A percentile compares a stretch with the other conserved stretches of the same genome.
Evolutionary conservation across 2,888 invertebrate species (phyloP).

Genomic region (Trichogramma dendrolimi): DNA sequence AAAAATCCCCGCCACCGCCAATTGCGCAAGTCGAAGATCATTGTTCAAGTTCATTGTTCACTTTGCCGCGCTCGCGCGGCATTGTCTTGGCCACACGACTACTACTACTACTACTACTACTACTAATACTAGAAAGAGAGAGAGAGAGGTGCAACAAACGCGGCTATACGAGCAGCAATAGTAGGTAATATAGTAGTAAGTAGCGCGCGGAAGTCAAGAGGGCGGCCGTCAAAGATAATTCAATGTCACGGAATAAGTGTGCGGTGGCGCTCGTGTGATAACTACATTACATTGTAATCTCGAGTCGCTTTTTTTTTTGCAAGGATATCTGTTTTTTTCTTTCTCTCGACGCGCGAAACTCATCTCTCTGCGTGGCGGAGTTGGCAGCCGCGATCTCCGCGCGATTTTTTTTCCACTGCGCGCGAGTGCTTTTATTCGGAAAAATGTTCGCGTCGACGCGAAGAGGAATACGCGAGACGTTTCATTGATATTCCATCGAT

Average conservation of each 20-base stretch:
- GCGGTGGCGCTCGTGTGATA: not conserved
- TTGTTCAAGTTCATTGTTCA: slow-evolving; percentile 32
- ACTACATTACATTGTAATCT: not conserved
- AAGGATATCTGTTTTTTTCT: slow-evolving; percentile 18
- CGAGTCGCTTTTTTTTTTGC: slow-evolving; percentile 17
- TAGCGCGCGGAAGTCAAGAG: slow-evolving; percentile 4
- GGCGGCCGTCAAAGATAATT: slow-evolving; percentile 22
- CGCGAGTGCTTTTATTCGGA: too few relatives aligned
- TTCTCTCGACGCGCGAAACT: too few relatives aligned
- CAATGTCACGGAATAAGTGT: slow-evolving; percentile 27
- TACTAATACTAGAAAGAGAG: not conserved
- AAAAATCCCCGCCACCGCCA: slow-evolving; percentile 8
- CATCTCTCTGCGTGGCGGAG: too few relatives aligned
- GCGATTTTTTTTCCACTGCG: too few relatives aligned
- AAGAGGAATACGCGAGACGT: too few relatives aligned
- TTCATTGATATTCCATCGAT: too few relatives aligned
- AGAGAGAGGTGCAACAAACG: not conserved
- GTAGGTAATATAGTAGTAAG: not conserved
- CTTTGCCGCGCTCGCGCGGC: not conserved
- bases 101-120: too few relatives aligned
- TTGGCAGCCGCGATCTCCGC: too few relatives aligned
- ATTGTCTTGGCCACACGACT: slow-evolving; percentile 22
- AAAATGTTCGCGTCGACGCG: too few relatives aligned
- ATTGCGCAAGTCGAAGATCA: slow-evolving; percentile 29
- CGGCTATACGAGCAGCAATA: not conserved